Evolutionary conservation across 2,113 vertebrate species (phyloP).

Genomic region (Spizaetus ornatus): DNA sequence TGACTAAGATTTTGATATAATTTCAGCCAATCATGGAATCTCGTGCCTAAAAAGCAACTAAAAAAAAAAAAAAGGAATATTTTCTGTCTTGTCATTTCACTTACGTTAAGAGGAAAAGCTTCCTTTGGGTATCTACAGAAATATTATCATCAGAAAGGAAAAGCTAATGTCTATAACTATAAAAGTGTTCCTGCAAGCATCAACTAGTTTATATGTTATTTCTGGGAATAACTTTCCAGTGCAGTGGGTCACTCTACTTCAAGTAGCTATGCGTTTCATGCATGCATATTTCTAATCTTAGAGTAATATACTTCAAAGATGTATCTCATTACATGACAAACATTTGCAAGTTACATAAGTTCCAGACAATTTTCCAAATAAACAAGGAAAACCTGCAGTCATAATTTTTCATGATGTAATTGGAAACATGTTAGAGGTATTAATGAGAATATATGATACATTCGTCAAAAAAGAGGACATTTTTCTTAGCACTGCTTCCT

Average conservation of each 20-base stretch:
- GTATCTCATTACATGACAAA: background rate
- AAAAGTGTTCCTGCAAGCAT: background rate
- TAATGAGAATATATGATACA: background rate
- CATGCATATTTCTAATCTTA: background rate
- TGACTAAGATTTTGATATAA: constrained; percentile 21
- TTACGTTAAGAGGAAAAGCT: background rate
- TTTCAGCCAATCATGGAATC: background rate
- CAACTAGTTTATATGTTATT: background rate
- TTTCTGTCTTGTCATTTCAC: background rate
- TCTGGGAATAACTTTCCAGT: background rate
- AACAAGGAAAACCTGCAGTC: background rate
- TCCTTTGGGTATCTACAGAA: background rate
- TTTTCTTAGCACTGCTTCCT: background rate
- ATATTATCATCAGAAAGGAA: background rate
- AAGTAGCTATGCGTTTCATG: background rate
- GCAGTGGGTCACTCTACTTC: background rate
- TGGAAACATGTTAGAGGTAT: background rate
- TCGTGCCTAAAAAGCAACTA: background rate
- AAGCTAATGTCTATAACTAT: background rate
- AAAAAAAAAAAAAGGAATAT: background rate
- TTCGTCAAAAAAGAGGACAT: background rate
- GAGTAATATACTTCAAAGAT: background rate
- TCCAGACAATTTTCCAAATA: background rate
- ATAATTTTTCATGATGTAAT: background rate
- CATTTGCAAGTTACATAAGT: background rate